These are phyloP conservation scores for Drosophila trichaetosa DNA, from an alignment of 2,888 invertebrate genomes.

Conservation along the genomic window DNA sequence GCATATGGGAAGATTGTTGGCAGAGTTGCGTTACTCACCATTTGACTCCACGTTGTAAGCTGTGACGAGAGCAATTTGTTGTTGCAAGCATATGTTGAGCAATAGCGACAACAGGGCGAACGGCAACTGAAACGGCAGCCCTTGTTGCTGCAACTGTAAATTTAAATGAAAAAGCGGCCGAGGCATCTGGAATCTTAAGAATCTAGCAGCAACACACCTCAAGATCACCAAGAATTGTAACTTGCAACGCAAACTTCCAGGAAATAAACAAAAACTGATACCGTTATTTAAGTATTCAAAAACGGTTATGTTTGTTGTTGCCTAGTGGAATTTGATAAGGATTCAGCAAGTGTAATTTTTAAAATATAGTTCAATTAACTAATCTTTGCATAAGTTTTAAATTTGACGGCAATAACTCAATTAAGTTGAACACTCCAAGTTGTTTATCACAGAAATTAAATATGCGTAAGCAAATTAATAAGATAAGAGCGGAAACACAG, in stretches of 20 bases:
- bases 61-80: conserved; percentile 50
- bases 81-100: conserved; percentile 73
- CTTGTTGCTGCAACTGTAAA: conserved; percentile 36
- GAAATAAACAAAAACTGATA: too few species aligned
- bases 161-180: conserved; percentile 42
- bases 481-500: conserved; percentile 37
- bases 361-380: conserved; percentile 22
- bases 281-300: conserved; percentile 34
- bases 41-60: conserved; percentile 65
- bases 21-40: conserved; percentile 56
- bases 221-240: conserved; percentile 12
- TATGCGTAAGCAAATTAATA: conserved; percentile 13
- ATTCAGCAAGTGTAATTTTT: conserved; percentile 1
- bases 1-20: conserved; percentile 4
- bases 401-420: conserved; percentile 49
- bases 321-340: conserved; percentile 41
- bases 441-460: conserved; percentile 19
- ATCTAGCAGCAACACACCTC: conserved; percentile 40
- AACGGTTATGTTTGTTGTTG: conserved; percentile 28
- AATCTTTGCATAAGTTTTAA: conserved; percentile 27
- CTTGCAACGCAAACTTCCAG: neutral
- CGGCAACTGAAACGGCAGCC: conserved; percentile 22
- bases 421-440: conserved; percentile 38
- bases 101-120: conserved; percentile 47
- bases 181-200: conserved; percentile 44